Evolutionary conservation across 2,113 vertebrate genomes (phyloP).

Genomic region (Misgurnus anguillicaudatus): DNA sequence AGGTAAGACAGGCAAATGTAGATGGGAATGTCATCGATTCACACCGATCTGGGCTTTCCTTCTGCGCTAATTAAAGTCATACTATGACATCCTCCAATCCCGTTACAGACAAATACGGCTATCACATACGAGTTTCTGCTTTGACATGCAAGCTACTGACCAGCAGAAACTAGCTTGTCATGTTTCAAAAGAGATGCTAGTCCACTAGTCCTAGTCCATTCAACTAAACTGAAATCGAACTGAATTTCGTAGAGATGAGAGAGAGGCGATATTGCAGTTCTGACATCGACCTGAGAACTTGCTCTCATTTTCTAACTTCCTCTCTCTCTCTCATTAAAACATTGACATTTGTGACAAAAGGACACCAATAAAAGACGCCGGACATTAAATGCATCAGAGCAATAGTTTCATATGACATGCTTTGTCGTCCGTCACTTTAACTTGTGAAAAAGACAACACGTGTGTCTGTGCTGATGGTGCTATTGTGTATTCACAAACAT

Average conservation of each 20-base stretch:
- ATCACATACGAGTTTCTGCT: constrained; percentile 53
- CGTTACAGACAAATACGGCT: constrained; percentile 53
- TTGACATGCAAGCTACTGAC: constrained; percentile 69
- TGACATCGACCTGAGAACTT: constrained; percentile 37
- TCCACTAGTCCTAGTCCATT: constrained; percentile 55
- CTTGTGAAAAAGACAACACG: neutral
- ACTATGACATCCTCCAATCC: constrained; percentile 3
- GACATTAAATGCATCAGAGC: neutral
- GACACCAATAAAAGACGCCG: neutral
- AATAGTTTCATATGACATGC: constrained; percentile 1
- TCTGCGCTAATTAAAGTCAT: constrained; percentile 48
- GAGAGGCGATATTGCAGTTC: constrained; percentile 37
- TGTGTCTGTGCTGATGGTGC: constrained; percentile 55
- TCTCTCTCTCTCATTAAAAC: constrained; percentile 45
- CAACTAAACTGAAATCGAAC: constrained; percentile 35
- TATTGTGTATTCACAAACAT: constrained; percentile 67
- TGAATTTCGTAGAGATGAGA: neutral
- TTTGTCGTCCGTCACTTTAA: neutral
- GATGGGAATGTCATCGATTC: constrained; percentile 65
- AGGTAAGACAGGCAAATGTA: constrained; percentile 69
- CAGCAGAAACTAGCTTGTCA: constrained; percentile 72
- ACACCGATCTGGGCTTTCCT: constrained; percentile 60
- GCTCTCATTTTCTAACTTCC: constrained; percentile 49
- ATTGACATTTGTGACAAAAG: neutral
- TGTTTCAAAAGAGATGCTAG: constrained; percentile 60